These are phyloP conservation scores for Metridium senile DNA, from an alignment of 92 coral and sea anemone species.

Conservation along the genomic window DNA sequence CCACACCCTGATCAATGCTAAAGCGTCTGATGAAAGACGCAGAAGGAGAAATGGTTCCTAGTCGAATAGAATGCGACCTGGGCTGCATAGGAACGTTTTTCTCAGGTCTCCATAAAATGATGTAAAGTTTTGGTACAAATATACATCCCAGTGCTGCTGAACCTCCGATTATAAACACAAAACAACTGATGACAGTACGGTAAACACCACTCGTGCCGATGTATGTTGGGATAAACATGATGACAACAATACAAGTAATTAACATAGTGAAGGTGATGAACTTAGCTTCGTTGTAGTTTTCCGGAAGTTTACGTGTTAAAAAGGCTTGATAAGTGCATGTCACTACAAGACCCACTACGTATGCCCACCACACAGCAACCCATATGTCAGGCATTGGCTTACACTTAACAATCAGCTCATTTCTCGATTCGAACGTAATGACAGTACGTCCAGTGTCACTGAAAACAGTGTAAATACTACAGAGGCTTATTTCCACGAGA, in stretches of 20 bases:
- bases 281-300: slow-evolving; percentile 93
- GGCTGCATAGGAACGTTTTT: slow-evolving; percentile 89
- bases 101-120: slow-evolving; percentile 87
- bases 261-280: slow-evolving; percentile 93
- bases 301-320: slow-evolving; percentile 88
- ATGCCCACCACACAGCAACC: slow-evolving; percentile 82
- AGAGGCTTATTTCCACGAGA: slow-evolving; percentile 57
- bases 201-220: slow-evolving; percentile 77
- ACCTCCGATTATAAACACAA: slow-evolving; percentile 79
- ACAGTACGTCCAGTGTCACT: slow-evolving; percentile 60
- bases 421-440: slow-evolving; percentile 61
- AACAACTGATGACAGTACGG: slow-evolving; percentile 76
- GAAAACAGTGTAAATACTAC: slow-evolving; percentile 41
- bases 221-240: slow-evolving; percentile 80
- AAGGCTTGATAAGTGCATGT: slow-evolving; percentile 93
- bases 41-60: slow-evolving; percentile 75
- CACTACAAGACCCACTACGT: slow-evolving; percentile 74
- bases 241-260: slow-evolving; percentile 77
- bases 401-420: slow-evolving; percentile 71
- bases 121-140: slow-evolving; percentile 89
- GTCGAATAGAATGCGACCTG: slow-evolving; percentile 49
- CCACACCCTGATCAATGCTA: slow-evolving; percentile 35
- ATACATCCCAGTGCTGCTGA: slow-evolving; percentile 77
- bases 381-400: slow-evolving; percentile 58
- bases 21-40: slow-evolving; percentile 56